phyloP scores from a whole-genome alignment of 2,797 vertebrate species.

The Macropus fuliginosus region DNA sequence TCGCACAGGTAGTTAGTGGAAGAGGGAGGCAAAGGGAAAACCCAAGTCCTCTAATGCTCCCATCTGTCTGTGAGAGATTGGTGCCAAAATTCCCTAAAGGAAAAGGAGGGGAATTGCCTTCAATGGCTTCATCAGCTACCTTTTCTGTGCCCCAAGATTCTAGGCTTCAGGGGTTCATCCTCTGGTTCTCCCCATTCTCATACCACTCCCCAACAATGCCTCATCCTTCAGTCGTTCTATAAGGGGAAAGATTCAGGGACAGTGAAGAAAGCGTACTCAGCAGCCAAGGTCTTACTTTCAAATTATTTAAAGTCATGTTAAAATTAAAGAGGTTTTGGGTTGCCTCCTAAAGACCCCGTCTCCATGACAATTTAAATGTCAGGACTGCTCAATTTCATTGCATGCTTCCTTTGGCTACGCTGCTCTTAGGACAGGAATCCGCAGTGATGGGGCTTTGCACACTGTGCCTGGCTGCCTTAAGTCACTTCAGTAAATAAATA shows the following conservation, averaged over 20 bases:
- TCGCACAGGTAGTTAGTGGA: not conserved
- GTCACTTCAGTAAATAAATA: not conserved
- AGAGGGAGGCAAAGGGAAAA: not conserved
- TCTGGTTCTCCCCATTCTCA: not conserved
- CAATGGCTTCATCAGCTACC: not conserved
- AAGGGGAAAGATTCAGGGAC: not conserved
- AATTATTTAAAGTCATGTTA: conserved; percentile 29
- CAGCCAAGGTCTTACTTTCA: conserved; percentile 43
- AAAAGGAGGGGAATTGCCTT: not conserved
- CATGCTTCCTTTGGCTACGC: conserved; percentile 42
- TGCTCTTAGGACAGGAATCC: conserved; percentile 58
- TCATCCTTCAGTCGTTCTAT: not conserved
- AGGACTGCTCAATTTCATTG: conserved; percentile 35
- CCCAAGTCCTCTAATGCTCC: not conserved
- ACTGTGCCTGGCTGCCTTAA: not conserved
- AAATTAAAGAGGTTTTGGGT: conserved; percentile 11
- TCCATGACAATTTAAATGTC: conserved; percentile 49
- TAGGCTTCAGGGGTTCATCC: not conserved
- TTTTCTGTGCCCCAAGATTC: not conserved
- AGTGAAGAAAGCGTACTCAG: conserved; percentile 21
- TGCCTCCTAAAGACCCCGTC: not conserved
- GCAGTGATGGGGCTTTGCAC: conserved; percentile 34
- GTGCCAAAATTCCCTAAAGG: not conserved
- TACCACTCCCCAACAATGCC: not conserved
- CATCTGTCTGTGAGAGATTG: not conserved